Evolutionary conservation across 2,113 vertebrate species (phyloP).

Genomic region (Micronycteris hirsuta): DNA sequence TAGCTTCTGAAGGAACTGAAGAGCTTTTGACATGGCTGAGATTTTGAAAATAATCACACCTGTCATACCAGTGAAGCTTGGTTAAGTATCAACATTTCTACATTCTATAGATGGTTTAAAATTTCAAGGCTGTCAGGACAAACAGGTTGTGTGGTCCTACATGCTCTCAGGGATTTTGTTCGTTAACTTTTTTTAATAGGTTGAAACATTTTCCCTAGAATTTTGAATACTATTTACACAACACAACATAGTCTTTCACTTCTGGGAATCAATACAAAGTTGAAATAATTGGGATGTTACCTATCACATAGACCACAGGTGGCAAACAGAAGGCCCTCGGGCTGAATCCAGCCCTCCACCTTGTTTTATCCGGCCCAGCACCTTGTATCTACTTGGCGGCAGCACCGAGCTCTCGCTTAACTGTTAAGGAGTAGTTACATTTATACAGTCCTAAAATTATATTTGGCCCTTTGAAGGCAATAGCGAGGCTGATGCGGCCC

Average conservation of each 20-base stretch:
- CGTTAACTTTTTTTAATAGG: background rate
- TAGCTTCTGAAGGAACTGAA: background rate
- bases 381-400: too few species aligned
- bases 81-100: constrained; percentile 1
- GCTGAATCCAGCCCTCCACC: too few species aligned
- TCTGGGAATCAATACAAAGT: background rate
- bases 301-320: background rate
- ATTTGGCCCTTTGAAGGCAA: too few species aligned
- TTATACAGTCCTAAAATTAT: too few species aligned
- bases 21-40: background rate
- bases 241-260: background rate
- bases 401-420: too few species aligned
- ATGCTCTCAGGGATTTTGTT: background rate
- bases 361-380: too few species aligned
- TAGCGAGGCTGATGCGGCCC: too few species aligned
- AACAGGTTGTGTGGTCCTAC: background rate
- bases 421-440: too few species aligned
- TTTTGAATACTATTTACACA: background rate
- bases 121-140: background rate
- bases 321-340: too few species aligned
- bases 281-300: background rate
- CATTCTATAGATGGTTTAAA: background rate
- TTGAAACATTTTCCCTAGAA: background rate
- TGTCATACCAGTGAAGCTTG: background rate
- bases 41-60: constrained; percentile 26